Base-by-base conservation (phyloP, 2,888 invertebrate species). In the Rhagium mordax region DNA sequence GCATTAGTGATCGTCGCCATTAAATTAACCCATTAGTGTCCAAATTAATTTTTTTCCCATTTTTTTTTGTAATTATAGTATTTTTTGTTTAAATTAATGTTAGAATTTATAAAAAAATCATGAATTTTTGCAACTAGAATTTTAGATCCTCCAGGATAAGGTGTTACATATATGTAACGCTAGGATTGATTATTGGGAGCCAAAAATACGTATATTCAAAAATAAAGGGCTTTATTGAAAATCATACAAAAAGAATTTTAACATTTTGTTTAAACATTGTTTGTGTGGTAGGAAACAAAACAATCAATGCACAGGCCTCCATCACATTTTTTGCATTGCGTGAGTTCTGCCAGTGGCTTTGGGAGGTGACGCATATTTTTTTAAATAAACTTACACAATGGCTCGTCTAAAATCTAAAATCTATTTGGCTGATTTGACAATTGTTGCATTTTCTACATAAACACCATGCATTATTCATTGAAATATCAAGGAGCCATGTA, bases 381-480 rank as follows among this genome's bases (percentile, higher is more conserved):
- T 66, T 27, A 75, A 71, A 65, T 65, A 65, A 64, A 65, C 55
- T 71, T 71, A 41, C 41, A 71, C 29, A 60, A 71, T 71, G 47
- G 53, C 24, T 51, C 68, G 62, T 68, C 68, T n/a, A n/a, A n/a
- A n/a, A n/a, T n/a, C n/a, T 70, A 70, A 76, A 76, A 20, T 76
- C 65, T 53, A 74, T 49, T 48, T 62, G 72, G 49, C 64, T 61
- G 15, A 74, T 70, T 49, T 74, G 49, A 29, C 18, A 61, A 61
- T 33, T 69, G 10, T 59, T 64, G 24, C 67, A 57, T 71, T 70
- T 70, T 41, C 55, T 21, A 55, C 16, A 61, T 47, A 72, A 61
- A 20, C 49, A 60, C 74, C 73, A 78, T 47, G 75, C 75, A 75
- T 78, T 78, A 29, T 77, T 68, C 18, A 77, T 27, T n/a, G 74